Percentiles rank a stretch among this genome's conserved stretches.
These are phyloP conservation scores for Petroica traversi DNA, from an alignment of 2,113 vertebrate species.

Conservation along the genomic window DNA sequence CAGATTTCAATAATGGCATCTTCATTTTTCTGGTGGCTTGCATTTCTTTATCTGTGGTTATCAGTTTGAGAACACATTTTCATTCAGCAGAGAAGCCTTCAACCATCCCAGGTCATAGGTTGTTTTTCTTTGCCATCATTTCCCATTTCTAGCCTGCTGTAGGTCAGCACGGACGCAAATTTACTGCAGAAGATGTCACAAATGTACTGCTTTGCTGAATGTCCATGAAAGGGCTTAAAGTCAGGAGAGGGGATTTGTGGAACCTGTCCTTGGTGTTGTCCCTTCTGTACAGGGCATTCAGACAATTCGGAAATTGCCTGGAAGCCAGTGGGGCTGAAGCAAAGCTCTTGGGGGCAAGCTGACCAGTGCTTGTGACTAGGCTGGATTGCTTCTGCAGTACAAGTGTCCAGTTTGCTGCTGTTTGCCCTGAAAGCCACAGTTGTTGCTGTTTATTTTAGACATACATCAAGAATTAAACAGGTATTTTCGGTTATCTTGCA, in stretches of 20 bases:
- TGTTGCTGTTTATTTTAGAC: neutral
- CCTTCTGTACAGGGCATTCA: neutral
- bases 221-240: neutral
- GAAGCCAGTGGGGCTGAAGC: neutral
- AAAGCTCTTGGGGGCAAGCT: neutral
- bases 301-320: fast-evolving
- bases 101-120: fast-evolving
- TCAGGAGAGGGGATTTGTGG: neutral
- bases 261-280: neutral
- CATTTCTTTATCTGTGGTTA: neutral
- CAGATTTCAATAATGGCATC: neutral
- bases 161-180: neutral
- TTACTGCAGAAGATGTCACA: neutral
- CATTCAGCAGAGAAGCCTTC: neutral
- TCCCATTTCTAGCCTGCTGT: fast-evolving
- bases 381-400: neutral
- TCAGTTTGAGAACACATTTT: neutral
- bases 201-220: neutral
- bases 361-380: neutral
- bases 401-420: neutral
- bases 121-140: neutral
- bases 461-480: neutral
- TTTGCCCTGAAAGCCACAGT: neutral
- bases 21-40: neutral
- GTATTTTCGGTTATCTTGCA: neutral